phyloP scores from a whole-genome alignment of 2,113 vertebrate species.

The Platysternon megacephalum region DNA sequence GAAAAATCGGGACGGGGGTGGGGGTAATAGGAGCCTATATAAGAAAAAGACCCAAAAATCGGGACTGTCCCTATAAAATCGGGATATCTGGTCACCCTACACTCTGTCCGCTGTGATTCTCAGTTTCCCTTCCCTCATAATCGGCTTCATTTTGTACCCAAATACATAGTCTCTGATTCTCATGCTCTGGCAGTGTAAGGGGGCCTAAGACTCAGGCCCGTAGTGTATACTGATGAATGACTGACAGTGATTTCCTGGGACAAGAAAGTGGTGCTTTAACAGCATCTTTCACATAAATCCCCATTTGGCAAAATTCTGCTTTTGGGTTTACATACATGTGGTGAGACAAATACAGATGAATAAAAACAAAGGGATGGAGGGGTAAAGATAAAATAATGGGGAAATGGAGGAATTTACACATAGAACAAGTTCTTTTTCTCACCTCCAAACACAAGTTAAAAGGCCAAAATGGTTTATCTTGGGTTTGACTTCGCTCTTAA shows the following conservation, averaged over 20 bases:
- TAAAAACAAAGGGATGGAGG: not conserved
- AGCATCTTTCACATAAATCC: not conserved
- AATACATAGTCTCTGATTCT: not conserved
- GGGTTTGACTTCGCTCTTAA: not conserved
- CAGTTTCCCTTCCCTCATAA: not conserved
- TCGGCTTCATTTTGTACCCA: not conserved
- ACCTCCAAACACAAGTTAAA: not conserved
- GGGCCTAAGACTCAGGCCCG: not conserved
- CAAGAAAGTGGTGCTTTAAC: accelerated
- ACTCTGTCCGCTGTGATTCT: not conserved
- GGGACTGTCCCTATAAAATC: no score
- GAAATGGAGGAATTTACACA: not conserved
- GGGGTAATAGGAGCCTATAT: no score
- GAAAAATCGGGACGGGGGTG: no score
- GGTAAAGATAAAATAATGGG: not conserved
- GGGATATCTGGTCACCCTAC: no score
- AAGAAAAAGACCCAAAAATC: no score
- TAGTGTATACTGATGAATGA: not conserved
- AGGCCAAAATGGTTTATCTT: not conserved
- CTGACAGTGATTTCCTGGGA: not conserved
- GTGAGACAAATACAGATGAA: not conserved
- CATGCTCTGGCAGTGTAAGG: not conserved
- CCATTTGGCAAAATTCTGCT: not conserved
- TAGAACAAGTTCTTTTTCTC: not conserved
- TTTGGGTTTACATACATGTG: no score